These are phyloP conservation scores for Cygnus olor DNA, from an alignment of 2,797 vertebrate species.

Conservation along the genomic window DNA sequence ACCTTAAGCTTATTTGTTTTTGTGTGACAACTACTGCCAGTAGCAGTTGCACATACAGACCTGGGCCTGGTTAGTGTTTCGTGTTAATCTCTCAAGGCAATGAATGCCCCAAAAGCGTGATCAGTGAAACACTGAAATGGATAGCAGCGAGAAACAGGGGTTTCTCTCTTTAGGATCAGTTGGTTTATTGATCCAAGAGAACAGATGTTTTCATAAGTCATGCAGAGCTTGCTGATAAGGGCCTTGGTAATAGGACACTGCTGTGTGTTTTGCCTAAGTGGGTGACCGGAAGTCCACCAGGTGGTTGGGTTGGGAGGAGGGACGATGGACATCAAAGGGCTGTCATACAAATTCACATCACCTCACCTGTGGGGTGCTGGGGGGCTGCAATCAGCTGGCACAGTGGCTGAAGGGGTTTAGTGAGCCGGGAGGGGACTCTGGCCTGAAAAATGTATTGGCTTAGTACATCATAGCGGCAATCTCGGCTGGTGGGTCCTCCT, in stretches of 20 bases:
- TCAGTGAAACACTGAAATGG: not conserved
- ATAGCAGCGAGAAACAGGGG: not conserved
- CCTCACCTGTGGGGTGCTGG: not conserved
- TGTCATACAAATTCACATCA: not conserved
- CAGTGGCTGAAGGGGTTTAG: not conserved
- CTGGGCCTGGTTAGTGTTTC: slow-evolving; percentile 14
- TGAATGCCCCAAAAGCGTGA: slow-evolving; percentile 12
- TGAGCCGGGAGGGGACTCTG: not conserved
- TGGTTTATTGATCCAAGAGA: slow-evolving; percentile 16
- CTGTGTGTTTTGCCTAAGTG: not conserved
- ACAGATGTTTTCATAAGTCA: slow-evolving; percentile 54
- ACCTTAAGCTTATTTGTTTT: not conserved
- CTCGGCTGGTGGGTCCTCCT: not conserved
- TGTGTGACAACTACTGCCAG: not conserved
- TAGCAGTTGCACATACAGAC: not conserved
- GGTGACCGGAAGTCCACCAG: not conserved
- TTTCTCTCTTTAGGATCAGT: slow-evolving; percentile 34
- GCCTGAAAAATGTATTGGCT: not conserved
- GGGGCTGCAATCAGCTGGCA: not conserved
- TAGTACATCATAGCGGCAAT: rapidly evolving
- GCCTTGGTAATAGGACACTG: slow-evolving; percentile 6
- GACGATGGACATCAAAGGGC: not conserved
- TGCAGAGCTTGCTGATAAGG: not conserved
- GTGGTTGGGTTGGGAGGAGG: not conserved
- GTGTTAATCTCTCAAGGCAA: slow-evolving; percentile 17